Evolutionary conservation across 1,140 invertebrate genomes (phyloP).

Genomic region (Penaeus indicus): DNA sequence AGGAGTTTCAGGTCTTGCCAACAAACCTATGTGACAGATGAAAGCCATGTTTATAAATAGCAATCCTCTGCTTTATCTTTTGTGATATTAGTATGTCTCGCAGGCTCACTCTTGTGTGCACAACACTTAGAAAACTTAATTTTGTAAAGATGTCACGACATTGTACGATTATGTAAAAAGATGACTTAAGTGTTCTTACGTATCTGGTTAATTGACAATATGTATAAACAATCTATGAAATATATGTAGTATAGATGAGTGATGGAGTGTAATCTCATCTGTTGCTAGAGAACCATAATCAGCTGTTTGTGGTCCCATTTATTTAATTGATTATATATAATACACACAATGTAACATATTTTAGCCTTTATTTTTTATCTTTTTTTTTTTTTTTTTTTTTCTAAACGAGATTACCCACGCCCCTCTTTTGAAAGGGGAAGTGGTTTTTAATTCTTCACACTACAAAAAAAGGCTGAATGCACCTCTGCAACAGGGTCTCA

Average conservation of each 20-base stretch:
- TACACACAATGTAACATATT: too few relatives aligned
- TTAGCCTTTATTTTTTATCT: too few relatives aligned
- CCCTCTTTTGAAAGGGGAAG: too few relatives aligned
- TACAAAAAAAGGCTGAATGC: too few relatives aligned
- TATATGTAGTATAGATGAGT: conserved; percentile 42
- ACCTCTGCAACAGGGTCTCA: too few relatives aligned
- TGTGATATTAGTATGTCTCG: conserved; percentile 30
- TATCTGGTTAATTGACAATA: conserved; percentile 16
- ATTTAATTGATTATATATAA: conserved; percentile 14
- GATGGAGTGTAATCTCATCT: conserved; percentile 46
- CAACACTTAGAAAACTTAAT: background rate
- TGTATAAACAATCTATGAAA: conserved; percentile 33
- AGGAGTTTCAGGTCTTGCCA: conserved; percentile 16
- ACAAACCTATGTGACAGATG: background rate
- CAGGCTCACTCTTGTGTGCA: conserved; percentile 21
- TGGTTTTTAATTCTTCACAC: too few relatives aligned
- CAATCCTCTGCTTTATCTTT: conserved; percentile 12
- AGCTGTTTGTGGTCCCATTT: conserved; percentile 7
- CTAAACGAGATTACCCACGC: too few relatives aligned
- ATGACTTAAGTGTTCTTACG: conserved; percentile 45
- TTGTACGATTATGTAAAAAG: conserved; percentile 26
- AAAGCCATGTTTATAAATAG: conserved; percentile 2
- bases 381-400: too few relatives aligned
- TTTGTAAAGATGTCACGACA: conserved; percentile 1
- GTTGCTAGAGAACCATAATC: conserved; percentile 18